Conservation (phyloP, 1,140 invertebrate species). For the Agrilus planipennis region DNA sequence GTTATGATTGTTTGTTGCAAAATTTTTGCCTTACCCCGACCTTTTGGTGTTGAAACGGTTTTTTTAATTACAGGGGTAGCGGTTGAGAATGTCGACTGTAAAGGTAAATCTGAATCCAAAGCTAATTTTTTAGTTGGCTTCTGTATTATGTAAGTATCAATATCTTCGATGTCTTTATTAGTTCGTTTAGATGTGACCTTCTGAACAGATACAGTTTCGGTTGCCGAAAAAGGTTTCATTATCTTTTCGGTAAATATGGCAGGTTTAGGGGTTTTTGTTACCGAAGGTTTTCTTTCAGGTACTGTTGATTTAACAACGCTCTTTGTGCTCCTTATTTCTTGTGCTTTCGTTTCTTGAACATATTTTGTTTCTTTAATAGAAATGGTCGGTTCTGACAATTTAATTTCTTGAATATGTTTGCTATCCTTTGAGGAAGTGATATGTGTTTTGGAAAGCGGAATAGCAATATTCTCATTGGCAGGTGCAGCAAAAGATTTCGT, state of each 20-base stretch:
- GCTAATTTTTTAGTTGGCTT: slow-evolving; percentile 22
- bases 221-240: slow-evolving; percentile 20
- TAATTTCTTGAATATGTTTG: no score
- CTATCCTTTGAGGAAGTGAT: no score
- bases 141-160: slow-evolving; percentile 30
- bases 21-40: slow-evolving; percentile 27
- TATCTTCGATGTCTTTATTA: slow-evolving; percentile 29
- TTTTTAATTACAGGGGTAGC: slow-evolving; percentile 8
- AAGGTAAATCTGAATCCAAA: background rate
- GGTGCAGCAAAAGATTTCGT: no score
- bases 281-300: background rate
- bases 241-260: slow-evolving; percentile 31
- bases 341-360: slow-evolving; percentile 9
- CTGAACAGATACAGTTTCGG: slow-evolving; percentile 16
- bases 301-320: background rate
- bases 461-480: no score
- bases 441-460: no score
- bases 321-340: slow-evolving; percentile 1
- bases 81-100: background rate
- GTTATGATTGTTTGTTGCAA: slow-evolving; percentile 32
- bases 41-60: slow-evolving; percentile 1
- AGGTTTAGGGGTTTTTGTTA: slow-evolving; percentile 20
- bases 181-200: slow-evolving; percentile 20
- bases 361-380: background rate
- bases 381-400: background rate